Base-by-base conservation (phyloP, 2,888 invertebrate genomes). In the Ariolimax columbianus region DNA sequence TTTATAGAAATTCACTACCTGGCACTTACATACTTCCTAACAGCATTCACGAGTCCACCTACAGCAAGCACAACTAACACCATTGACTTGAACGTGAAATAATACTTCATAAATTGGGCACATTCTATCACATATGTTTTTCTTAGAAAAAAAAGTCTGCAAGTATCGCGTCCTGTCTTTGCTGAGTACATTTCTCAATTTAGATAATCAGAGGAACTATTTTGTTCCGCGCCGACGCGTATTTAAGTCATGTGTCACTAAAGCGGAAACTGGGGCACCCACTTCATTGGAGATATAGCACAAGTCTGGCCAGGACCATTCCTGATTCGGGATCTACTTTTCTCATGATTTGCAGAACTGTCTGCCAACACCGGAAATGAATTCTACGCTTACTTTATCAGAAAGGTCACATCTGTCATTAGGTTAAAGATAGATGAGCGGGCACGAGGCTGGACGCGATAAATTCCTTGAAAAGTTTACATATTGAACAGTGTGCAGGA, bases 301-400 rank as follows among this genome's bases (percentile, higher is more conserved):
- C 38, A n/a, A 36, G 11, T n/a, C 38, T 36, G 0, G 30, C 23
- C 36, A 9, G 38, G 77, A 63, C 59, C 63, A 78, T n/a, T 59
- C 11, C 63, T 36, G 38, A 38, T 38, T 59, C 23, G 0, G 26
- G 38, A 19, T 6, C n/a, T 78, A 78, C 59, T 63, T 78, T 9
- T 36, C 59, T 59, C 77, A 4, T 59, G n/a, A 2, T 38, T n/a
- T 63, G 40, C n/a, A 38, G 59, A 38, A 59, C 17, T 78, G n/a
- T 40, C 51, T 7, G 38, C n/a, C 40, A 6, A 63, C 14, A 38
- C 59, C 59, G 59, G 59, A 78, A 78, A 59, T 59, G 59, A 78
- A 40, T 78, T 40, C 36, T 63, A 40, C 77, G 77, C 40, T 63
- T 38, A 59, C 38, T 59, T 78, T 40, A 78, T 40, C n/a, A 17